Evolutionary conservation across 2,888 invertebrate genomes (phyloP).

Genomic region (Omphaloscelis lunosa): DNA sequence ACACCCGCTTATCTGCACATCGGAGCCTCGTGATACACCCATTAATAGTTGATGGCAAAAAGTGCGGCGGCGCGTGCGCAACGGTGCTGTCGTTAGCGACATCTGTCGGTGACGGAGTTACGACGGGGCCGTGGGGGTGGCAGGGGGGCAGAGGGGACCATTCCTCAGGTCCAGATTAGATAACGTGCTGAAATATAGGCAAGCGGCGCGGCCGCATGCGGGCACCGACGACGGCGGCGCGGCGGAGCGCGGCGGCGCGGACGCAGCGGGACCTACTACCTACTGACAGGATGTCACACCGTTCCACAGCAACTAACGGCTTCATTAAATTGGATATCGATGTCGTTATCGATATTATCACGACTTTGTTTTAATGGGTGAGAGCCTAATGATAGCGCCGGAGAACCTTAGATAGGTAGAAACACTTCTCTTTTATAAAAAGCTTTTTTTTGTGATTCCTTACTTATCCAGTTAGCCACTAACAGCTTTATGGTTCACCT

Average conservation of each 20-base stretch:
- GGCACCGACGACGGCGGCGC: slow-evolving; percentile 6
- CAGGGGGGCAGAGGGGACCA: slow-evolving; percentile 14
- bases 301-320: slow-evolving; percentile 25
- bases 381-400: neutral
- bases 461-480: neutral
- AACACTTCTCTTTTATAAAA: neutral
- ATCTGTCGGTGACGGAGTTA: slow-evolving; percentile 61
- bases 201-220: slow-evolving; percentile 35
- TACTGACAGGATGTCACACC: neutral
- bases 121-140: neutral
- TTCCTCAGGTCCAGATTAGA: slow-evolving; percentile 56
- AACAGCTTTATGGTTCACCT: slow-evolving; percentile 5
- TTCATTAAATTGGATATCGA: slow-evolving; percentile 41
- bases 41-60: slow-evolving; percentile 69
- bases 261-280: neutral
- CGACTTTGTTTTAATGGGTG: slow-evolving; percentile 19
- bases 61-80: slow-evolving; percentile 72
- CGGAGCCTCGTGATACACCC: slow-evolving; percentile 60
- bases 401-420: neutral
- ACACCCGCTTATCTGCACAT: slow-evolving; percentile 66
- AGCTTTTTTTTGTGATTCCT: neutral
- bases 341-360: slow-evolving; percentile 41
- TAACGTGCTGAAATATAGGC: slow-evolving; percentile 65
- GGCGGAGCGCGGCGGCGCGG: no score
- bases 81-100: slow-evolving; percentile 54